phyloP scores from a whole-genome alignment of 1,140 invertebrate genomes.

The Drosophila sulfurigaster region DNA sequence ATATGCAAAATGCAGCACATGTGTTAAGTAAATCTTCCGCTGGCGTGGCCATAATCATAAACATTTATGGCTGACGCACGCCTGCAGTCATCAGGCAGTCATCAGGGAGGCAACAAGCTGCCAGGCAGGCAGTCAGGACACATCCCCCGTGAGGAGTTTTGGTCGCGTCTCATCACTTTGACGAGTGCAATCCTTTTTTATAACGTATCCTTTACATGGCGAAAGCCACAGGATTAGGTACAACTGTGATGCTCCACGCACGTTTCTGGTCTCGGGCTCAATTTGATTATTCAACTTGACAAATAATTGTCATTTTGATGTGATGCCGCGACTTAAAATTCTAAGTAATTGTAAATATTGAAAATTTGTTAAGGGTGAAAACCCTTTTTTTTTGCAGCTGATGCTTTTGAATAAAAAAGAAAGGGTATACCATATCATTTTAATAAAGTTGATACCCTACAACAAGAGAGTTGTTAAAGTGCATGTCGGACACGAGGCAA shows the following conservation, averaged over 20 bases:
- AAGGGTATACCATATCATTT: not conserved
- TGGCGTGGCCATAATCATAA: conserved; percentile 78
- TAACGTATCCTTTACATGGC: conserved; percentile 56
- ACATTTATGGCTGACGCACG: conserved; percentile 78
- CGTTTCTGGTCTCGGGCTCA: conserved; percentile 48
- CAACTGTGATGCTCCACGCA: conserved; percentile 69
- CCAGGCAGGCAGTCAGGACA: conserved; percentile 21
- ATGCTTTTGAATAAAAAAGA: not conserved
- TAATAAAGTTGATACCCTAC: not conserved
- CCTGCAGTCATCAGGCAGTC: conserved; percentile 39
- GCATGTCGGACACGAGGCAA: conserved; percentile 3
- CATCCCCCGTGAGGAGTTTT: conserved; percentile 48
- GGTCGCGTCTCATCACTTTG: conserved; percentile 63
- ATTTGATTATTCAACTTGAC: conserved; percentile 81
- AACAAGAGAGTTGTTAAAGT: not conserved
- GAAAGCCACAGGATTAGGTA: conserved; percentile 79
- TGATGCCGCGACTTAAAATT: conserved; percentile 77
- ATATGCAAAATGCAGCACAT: conserved; percentile 83
- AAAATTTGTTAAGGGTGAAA: conserved; percentile 58
- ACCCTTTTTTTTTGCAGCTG: conserved; percentile 54
- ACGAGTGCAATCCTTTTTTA: conserved; percentile 77
- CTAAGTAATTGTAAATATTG: conserved; percentile 84
- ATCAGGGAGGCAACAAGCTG: not conserved
- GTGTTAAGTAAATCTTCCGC: conserved; percentile 78
- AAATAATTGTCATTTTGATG: conserved; percentile 83